Evolutionary conservation across 2,797 vertebrate genomes (phyloP), one percentile per base, ranked within the genome.

Genomic region (Leptatherina wallacei): DNA sequence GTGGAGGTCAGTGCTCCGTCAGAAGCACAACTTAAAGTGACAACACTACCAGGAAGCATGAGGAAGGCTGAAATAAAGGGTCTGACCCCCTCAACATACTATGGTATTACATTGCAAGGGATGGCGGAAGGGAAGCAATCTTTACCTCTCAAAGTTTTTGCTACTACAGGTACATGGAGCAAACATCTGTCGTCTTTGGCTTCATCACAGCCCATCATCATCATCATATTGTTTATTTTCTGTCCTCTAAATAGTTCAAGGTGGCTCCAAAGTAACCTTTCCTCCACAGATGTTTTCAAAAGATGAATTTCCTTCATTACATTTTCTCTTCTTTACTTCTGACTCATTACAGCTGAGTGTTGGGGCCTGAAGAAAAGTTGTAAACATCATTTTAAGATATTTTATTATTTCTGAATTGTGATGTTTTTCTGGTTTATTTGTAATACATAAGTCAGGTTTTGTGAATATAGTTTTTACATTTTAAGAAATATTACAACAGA

Each of bases 121-220:
- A 76, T 90, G 68, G 74, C 85, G 77, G 90, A 91, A 82, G 93
- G 88, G 68, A 84, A 68, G 49, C 82, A 63, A 56, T 93, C 94
- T 81, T 84, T 73, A 49, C 88, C 91, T 57, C 89, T 95, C 85
- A 89, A 61, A 84, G 83, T 74, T 75, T 79, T 91, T 80, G 81
- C 86, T 79, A 82, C 77, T 63, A 91, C 94, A 97, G 95, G 95
- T 95, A 95, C 84, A 93, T 85, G 59, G 68, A 86, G 65, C 52
- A 65, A 40, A 65, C 56, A 27, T 74, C 75, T 62, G 20, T 38
- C 65, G 61, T 36, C 35, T 16, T 62, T 68, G 59, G 64, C 62
- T 40, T 68, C 58, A 70, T 75, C 49, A 32, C 58, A 78, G 58
- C 52, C 36, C 52, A 49, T 49, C 47, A 49, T 49, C 47, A 30